Evolutionary conservation across 2,888 invertebrate genomes (phyloP), one percentile per base, ranked within the genome.

Genomic region (Tillus elongatus): DNA sequence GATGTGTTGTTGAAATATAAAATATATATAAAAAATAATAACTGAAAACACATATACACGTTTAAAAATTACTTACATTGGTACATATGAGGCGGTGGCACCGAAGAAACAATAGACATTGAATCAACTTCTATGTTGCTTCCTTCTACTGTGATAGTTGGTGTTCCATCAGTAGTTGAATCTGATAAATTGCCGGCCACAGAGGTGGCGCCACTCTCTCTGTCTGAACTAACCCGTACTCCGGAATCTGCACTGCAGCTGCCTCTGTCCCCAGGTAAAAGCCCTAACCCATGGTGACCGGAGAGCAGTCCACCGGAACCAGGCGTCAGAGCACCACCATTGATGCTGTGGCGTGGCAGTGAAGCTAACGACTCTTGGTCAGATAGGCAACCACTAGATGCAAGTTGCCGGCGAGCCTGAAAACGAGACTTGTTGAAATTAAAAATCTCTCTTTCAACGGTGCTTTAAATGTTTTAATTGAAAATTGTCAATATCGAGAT

Each of bases 201-300:
- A 42, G 83, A 84, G 33, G 86, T 85, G 2, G 85, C 85, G 9
- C 83, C 83, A 51, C 80, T 81, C 54, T 82, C 82, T 16, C 81
- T 68, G 60, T 89, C 89, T 53, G 87, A 87, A 63, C 83, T 85
- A 58, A 84, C 80, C 54, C 88, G 73, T 11, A 88, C 82, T 3
- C 87, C 88, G 13, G 87, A 87, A 63, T 89, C 89, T 9, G 87
- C 87, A 54, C 86, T 86, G 67, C 86, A 86, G 54, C 86, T 86
- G 43, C 86, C 86, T 28, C 87, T 70, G 60, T 87, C 87, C 1
- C 77, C 77, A 1, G 72, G 71, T 55, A 55, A 57, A 47, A 61
- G 57, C n/a, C 62, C 67, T 49, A 64, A 58, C 19, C 72, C 75
- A 13, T 70, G 74, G 28, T 64, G 57, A 45, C 66, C 56, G 43